A percentile compares a stretch with the other conserved stretches of the same genome.
These are phyloP conservation scores for Scophthalmus maximus DNA, from an alignment of 2,113 vertebrate genomes.

Conservation along the genomic window DNA sequence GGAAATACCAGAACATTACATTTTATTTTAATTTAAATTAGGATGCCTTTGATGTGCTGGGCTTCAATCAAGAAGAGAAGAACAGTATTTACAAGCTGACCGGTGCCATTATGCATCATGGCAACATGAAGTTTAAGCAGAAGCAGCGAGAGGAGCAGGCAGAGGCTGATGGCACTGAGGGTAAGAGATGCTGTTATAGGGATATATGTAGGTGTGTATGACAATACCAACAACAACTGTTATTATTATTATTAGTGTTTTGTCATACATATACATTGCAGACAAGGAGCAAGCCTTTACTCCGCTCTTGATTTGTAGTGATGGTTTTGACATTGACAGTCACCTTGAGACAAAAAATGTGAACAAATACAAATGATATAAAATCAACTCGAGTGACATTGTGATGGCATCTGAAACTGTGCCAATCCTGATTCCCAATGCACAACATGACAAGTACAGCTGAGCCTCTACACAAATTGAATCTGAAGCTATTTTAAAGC, in stretches of 20 bases:
- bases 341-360: too few relatives aligned
- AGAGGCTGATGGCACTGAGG: slow-evolving; percentile 90
- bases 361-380: too few relatives aligned
- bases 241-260: background rate
- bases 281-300: too few relatives aligned
- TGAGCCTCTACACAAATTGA: too few relatives aligned
- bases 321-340: background rate
- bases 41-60: slow-evolving; percentile 79
- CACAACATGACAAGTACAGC: too few relatives aligned
- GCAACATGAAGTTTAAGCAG: slow-evolving; percentile 93
- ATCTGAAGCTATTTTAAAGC: too few relatives aligned
- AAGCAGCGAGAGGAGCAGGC: slow-evolving; percentile 93
- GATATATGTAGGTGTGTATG: slow-evolving; percentile 19
- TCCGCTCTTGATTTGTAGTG: too few relatives aligned
- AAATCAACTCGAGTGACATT: too few relatives aligned
- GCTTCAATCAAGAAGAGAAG: slow-evolving; percentile 79
- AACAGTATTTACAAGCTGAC: slow-evolving; percentile 88
- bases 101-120: slow-evolving; percentile 91
- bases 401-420: too few relatives aligned
- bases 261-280: too few relatives aligned
- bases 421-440: too few relatives aligned
- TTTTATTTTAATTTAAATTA: background rate
- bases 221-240: background rate
- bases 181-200: slow-evolving; percentile 71
- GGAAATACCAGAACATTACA: background rate